Conservation (phyloP, 2,113 vertebrate genomes). For the Odocoileus virginianus region DNA sequence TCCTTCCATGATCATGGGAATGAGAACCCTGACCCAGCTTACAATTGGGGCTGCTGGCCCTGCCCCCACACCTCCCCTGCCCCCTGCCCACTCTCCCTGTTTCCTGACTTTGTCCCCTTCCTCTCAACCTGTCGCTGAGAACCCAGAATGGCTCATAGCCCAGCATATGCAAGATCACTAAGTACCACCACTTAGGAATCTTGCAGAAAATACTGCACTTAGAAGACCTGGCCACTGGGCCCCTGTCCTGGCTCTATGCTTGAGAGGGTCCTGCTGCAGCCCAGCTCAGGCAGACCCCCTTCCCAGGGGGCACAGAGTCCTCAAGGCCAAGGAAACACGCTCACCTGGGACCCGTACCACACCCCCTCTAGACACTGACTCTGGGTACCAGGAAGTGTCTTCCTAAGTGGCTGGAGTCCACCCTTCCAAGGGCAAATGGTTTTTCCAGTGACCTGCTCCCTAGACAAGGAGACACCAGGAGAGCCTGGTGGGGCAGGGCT, state of each 20-base stretch:
- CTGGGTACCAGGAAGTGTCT: not conserved
- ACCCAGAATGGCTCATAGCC: not conserved
- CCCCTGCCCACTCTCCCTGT: not conserved
- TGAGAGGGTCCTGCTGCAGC: not conserved
- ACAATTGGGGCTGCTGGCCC: not conserved
- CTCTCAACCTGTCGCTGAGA: not conserved
- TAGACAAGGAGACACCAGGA: not conserved
- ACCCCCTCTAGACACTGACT: not conserved
- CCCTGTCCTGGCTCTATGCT: not conserved
- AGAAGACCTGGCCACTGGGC: not conserved
- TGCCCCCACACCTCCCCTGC: rapidly evolving
- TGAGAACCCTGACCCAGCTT: not conserved
- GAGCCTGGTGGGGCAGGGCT: not conserved
- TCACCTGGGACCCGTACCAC: not conserved
- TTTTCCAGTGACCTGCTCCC: not conserved
- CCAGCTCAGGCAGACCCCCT: not conserved
- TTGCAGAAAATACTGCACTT: not conserved
- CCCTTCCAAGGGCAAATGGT: not conserved
- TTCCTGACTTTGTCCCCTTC: not conserved
- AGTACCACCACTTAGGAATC: not conserved
- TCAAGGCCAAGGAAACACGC: not conserved
- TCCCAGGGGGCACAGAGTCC: not conserved
- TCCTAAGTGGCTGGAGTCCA: not conserved
- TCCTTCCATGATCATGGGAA: not conserved
- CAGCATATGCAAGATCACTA: not conserved